Percentiles rank a stretch among this genome's conserved stretches.
Evolutionary conservation across 2,888 invertebrate species (phyloP).

Genomic region (Heliconius charithonia): DNA sequence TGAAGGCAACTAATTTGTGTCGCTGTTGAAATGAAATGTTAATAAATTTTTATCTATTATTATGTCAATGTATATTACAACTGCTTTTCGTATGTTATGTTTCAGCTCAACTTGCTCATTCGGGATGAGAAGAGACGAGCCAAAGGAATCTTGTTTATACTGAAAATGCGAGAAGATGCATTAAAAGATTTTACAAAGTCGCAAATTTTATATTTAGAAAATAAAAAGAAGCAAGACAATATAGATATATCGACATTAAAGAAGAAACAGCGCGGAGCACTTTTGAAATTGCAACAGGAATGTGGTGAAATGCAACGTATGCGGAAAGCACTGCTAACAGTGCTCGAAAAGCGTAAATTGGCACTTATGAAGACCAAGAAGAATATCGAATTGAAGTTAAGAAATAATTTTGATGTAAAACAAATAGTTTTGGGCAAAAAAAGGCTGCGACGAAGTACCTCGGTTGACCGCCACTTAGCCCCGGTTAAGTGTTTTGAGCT

Average conservation of each 20-base stretch:
- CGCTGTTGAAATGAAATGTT: not conserved
- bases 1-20: not conserved
- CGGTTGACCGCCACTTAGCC: slow-evolving; percentile 60
- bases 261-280: slow-evolving; percentile 86
- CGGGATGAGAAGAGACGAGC: slow-evolving; percentile 81
- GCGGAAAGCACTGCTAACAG: slow-evolving; percentile 73
- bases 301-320: slow-evolving; percentile 87
- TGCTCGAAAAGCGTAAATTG: slow-evolving; percentile 74
- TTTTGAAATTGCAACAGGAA: slow-evolving; percentile 86
- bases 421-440: slow-evolving; percentile 71
- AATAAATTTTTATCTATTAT: not conserved
- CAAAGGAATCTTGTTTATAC: slow-evolving; percentile 73
- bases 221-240: slow-evolving; percentile 76
- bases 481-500: slow-evolving; percentile 78
- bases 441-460: slow-evolving; percentile 64
- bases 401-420: slow-evolving; percentile 68
- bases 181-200: slow-evolving; percentile 79
- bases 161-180: slow-evolving; percentile 80
- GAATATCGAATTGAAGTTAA: slow-evolving; percentile 73
- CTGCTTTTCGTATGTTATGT: not conserved
- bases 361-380: slow-evolving; percentile 77
- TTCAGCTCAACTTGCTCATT: slow-evolving; percentile 79
- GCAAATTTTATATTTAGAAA: slow-evolving; percentile 78
- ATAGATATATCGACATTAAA: slow-evolving; percentile 82
- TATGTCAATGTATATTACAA: not conserved